Percentiles rank a stretch among this genome's conserved stretches.
These are phyloP conservation scores for Hyaena hyaena DNA, from an alignment of 2,113 vertebrate genomes.

Conservation along the genomic window DNA sequence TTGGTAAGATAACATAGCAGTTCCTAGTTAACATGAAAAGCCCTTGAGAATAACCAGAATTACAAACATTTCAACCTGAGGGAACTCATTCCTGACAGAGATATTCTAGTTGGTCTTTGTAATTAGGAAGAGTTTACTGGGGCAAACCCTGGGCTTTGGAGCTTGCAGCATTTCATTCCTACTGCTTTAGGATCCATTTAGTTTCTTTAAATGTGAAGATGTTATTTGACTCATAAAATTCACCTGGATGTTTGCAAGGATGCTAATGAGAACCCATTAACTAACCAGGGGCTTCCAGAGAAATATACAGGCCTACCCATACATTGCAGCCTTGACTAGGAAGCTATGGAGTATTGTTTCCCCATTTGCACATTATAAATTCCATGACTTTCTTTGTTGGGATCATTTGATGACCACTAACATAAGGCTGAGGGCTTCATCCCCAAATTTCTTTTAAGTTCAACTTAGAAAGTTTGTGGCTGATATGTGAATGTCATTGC, in stretches of 20 bases:
- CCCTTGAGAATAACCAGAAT: background rate
- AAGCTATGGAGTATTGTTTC: background rate
- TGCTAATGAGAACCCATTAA: background rate
- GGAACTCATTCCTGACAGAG: background rate
- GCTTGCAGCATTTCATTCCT: background rate
- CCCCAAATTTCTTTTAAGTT: background rate
- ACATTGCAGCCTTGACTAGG: background rate
- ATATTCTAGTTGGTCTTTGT: background rate
- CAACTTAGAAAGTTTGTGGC: background rate
- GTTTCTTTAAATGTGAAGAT: conserved; percentile 4
- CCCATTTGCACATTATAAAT: background rate
- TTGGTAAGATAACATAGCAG: background rate
- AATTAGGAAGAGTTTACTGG: background rate
- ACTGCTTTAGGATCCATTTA: background rate
- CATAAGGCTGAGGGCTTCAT: background rate
- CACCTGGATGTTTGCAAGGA: background rate
- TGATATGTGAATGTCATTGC: background rate
- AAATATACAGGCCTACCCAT: background rate
- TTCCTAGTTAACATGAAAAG: background rate
- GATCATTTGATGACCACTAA: background rate
- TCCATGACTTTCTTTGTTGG: background rate
- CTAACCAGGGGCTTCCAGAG: background rate
- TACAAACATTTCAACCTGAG: background rate
- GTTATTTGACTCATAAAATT: background rate
- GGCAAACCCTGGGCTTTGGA: background rate